These are phyloP conservation scores for Eupithecia inturbata DNA, from an alignment of 2,888 invertebrate species.

Conservation along the genomic window DNA sequence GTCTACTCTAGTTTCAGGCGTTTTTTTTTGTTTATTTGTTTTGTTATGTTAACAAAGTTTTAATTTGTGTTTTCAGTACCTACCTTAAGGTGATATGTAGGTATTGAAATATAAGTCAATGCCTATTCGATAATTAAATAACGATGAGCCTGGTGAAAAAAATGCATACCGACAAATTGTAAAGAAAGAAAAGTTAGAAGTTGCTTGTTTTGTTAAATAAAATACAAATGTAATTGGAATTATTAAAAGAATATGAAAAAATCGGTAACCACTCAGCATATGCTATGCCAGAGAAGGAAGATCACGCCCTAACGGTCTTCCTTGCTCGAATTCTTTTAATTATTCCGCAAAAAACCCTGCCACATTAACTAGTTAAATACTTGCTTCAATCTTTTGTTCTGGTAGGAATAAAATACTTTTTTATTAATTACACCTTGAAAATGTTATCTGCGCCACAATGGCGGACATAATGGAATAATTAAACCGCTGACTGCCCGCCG, in stretches of 20 bases:
- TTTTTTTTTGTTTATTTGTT: not conserved
- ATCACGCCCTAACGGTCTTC: too few species aligned
- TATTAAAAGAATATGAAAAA: not conserved
- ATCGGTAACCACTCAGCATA: not conserved
- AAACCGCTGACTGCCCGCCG: not conserved
- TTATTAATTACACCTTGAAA: not conserved
- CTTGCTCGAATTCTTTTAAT: too few species aligned
- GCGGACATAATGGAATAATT: not conserved
- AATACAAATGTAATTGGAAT: not conserved
- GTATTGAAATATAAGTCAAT: not conserved
- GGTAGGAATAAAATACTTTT: not conserved
- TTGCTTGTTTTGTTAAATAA: not conserved
- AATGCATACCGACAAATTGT: too few species aligned
- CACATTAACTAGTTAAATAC: not conserved
- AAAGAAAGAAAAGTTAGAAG: too few species aligned
- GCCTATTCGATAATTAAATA: not conserved
- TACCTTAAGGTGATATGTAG: too few species aligned
- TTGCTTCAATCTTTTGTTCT: not conserved
- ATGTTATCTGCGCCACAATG: not conserved
- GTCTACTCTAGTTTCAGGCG: not conserved
- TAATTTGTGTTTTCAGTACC: not conserved
- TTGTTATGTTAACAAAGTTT: not conserved
- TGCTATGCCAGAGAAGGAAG: too few species aligned
- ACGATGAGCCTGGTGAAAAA: too few species aligned
- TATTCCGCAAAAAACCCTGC: too few species aligned